A percentile compares a stretch with the other conserved stretches of the same genome.
These are phyloP conservation scores for Patiria pectinifera DNA, from an alignment of 53 echinoderm and acorn worm genomes.

Conservation along the genomic window DNA sequence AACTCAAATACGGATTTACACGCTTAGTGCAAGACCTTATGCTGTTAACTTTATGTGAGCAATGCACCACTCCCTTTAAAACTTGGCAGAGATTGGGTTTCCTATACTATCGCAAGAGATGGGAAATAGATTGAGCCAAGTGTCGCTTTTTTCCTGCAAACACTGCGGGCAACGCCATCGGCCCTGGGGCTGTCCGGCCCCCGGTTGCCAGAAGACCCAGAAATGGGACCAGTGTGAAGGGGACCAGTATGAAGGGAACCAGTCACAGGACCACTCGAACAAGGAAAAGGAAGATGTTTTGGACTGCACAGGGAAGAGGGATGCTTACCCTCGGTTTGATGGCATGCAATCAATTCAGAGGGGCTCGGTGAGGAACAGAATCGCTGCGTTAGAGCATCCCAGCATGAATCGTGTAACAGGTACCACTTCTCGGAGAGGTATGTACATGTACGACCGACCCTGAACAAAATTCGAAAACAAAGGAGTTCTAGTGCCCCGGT, in stretches of 20 bases:
- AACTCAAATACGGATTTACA: no score
- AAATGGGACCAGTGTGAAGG: background rate
- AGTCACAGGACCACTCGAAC: background rate
- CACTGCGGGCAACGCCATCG: background rate
- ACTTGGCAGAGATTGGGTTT: background rate
- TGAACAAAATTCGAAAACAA: no score
- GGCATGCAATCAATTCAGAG: background rate
- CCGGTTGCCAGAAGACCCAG: background rate
- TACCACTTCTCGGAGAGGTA: no score
- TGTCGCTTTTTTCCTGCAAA: background rate
- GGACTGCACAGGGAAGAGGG: background rate
- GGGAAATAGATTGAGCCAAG: background rate
- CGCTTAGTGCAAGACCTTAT: no score
- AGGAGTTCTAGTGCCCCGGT: no score
- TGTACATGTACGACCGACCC: no score
- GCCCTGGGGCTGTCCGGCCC: background rate
- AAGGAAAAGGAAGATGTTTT: background rate
- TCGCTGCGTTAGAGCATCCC: no score
- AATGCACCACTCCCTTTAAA: background rate
- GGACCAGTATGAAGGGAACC: background rate
- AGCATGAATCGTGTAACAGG: no score
- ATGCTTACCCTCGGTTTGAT: background rate
- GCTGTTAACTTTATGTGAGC: background rate
- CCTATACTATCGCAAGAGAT: background rate
- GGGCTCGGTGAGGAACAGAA: background rate